Evolutionary conservation across 2,113 vertebrate genomes (phyloP), one percentile per base, ranked within the genome.

Genomic region (Baryphthengus martii): DNA sequence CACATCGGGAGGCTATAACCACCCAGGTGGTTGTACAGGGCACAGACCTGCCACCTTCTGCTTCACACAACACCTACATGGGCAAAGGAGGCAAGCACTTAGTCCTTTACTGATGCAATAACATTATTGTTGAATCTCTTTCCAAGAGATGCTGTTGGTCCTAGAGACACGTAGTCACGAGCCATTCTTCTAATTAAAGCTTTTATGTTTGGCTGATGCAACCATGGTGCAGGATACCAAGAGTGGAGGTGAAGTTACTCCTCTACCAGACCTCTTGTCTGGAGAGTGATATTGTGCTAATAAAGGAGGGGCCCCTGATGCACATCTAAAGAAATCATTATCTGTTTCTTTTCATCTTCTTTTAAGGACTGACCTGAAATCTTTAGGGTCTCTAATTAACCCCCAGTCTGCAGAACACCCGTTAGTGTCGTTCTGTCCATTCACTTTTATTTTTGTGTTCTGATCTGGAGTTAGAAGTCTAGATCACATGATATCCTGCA

Each of bases 1-100:
- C 7, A 0, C 0, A 1, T 14, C 1, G 1, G 58, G 71, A 39
- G 49, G 39, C 37, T 28, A 44, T 8, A 31, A 10, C 45, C 35
- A 13, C 47, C n/a, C 17, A 10, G 67, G 49, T 15, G 37, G 18
- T 11, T 16, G 16, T 24, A 5, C 2, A 2, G 56, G 66, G 15
- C 68, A 20, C 7, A 8, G 80, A 66, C 11, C 56, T 33, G 19
- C 26, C 9, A 4, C 42, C 24, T 63, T 28, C 68, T 63, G 62
- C 85, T 63, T 13, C 9, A 28, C 19, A 13, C 17, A 21, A 4
- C 56, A n/a, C 24, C 35, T 52, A 23, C 3, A 0, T 0, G 17
- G 40, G 5, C 0, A 0, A 89, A n/a, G 45, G 28, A 44, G 12
- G 29, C 9, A 2, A 73, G 35, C 10, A 50, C 10, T 17, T 35